These are phyloP conservation scores for Gastrophysa polygoni DNA, from an alignment of 2,888 invertebrate species.

Conservation along the genomic window DNA sequence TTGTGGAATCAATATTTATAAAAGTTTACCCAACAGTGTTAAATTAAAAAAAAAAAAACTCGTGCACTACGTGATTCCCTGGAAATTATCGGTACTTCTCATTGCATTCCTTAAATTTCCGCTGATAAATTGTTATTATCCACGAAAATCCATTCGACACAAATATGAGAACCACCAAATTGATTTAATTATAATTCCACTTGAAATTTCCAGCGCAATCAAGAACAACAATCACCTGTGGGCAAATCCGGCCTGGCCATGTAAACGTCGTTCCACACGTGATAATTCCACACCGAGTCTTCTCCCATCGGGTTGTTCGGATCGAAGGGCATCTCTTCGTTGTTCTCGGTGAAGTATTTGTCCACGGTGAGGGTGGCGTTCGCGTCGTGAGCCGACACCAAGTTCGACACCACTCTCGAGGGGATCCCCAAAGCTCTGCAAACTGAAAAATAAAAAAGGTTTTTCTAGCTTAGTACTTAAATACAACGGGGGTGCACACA, in stretches of 20 bases:
- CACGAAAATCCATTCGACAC: no score
- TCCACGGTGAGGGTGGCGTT: constrained; percentile 81
- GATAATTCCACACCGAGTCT: constrained; percentile 88
- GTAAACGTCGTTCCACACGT: constrained; percentile 89
- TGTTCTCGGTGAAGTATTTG: constrained; percentile 71
- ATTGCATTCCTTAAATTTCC: no score
- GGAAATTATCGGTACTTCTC: no score
- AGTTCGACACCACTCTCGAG: constrained; percentile 79
- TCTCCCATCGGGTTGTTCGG: constrained; percentile 70
- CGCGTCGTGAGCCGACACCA: constrained; percentile 85
- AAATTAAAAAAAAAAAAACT: no score
- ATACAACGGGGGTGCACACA: no score
- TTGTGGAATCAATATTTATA: no score
- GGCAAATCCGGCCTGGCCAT: constrained; percentile 82
- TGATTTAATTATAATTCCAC: no score
- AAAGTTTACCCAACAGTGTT: no score
- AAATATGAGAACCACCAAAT: no score
- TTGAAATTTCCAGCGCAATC: no score
- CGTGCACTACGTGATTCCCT: no score
- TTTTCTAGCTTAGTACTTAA: not conserved
- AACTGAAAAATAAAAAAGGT: constrained; percentile 58
- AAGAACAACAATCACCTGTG: constrained; percentile 63
- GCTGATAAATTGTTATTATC: no score
- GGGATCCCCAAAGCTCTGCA: constrained; percentile 83
- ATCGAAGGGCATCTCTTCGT: constrained; percentile 70